phyloP scores from a whole-genome alignment of 2,888 invertebrate species.

The Pheosia tremula region DNA sequence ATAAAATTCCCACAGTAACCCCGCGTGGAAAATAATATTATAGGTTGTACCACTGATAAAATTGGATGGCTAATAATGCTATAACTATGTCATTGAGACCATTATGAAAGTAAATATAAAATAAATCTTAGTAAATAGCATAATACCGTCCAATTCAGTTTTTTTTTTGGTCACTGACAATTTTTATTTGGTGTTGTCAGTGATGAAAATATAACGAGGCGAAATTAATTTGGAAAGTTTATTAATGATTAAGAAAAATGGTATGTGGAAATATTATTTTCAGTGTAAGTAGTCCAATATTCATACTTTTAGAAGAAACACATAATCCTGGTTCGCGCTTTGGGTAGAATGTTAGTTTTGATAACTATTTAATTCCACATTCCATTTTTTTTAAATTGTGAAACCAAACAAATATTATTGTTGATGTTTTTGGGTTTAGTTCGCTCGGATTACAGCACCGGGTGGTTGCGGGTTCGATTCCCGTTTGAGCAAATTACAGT shows the following conservation, averaged over 20 bases:
- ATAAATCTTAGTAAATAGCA: not conserved
- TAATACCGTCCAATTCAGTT: not conserved
- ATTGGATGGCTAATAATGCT: not conserved
- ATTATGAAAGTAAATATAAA: too few relatives aligned
- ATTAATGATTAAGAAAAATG: not conserved
- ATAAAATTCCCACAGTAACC: conserved; percentile 5
- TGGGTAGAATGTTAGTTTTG: not conserved
- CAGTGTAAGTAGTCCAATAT: too few relatives aligned
- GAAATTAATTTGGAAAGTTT: not conserved
- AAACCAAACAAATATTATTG: conserved; percentile 15
- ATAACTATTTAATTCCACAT: conserved; percentile 10
- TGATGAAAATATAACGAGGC: not conserved
- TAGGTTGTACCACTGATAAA: not conserved
- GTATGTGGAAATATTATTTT: not conserved
- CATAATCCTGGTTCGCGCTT: too few relatives aligned
- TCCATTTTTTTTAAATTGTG: conserved; percentile 22
- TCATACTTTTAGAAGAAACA: too few relatives aligned
- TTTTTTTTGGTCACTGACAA: not conserved
- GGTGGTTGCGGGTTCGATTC: too few relatives aligned
- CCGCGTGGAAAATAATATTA: not conserved
- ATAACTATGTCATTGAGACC: too few relatives aligned
- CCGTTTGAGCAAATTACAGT: too few relatives aligned
- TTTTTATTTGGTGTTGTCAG: not conserved
- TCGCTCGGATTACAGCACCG: too few relatives aligned
- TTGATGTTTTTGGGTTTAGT: too few relatives aligned